Percentiles rank a stretch among this genome's conserved stretches.
These are phyloP conservation scores for Exephanes ischioxanthus DNA, from an alignment of 2,888 invertebrate genomes.

Conservation along the genomic window DNA sequence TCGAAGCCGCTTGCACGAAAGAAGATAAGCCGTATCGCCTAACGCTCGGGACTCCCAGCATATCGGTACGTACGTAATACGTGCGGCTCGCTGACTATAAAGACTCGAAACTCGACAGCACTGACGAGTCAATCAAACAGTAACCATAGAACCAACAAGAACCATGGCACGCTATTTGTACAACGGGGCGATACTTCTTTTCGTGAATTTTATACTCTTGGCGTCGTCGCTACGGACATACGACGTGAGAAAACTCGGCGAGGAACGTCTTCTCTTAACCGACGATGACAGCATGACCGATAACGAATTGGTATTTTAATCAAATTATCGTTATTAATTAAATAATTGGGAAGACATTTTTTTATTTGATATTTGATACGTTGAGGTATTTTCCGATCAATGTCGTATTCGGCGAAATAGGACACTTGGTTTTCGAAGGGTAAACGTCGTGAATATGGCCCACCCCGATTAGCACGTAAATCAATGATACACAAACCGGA, in stretches of 20 bases:
- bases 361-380: neutral
- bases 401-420: neutral
- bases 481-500: too few relatives aligned
- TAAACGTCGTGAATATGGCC: neutral
- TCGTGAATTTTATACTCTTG: conserved; percentile 48
- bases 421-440: neutral
- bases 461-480: too few relatives aligned
- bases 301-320: conserved; percentile 70
- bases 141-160: conserved; percentile 46
- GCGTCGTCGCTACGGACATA: conserved; percentile 60
- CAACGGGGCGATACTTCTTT: conserved; percentile 32
- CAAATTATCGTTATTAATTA: conserved; percentile 3
- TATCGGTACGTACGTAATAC: neutral
- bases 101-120: conserved; percentile 32
- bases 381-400: neutral
- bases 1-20: conserved; percentile 53
- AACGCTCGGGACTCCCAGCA: conserved; percentile 11
- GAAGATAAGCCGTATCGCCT: conserved; percentile 60
- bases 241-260: conserved; percentile 73
- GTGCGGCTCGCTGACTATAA: conserved; percentile 45
- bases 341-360: neutral
- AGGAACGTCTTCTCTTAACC: conserved; percentile 72
- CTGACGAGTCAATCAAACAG: conserved; percentile 52
- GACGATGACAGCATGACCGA: conserved; percentile 74
- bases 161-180: conserved; percentile 47